Evolutionary conservation across 2,888 invertebrate genomes (phyloP).

Genomic region (Theodoxus fluviatilis): DNA sequence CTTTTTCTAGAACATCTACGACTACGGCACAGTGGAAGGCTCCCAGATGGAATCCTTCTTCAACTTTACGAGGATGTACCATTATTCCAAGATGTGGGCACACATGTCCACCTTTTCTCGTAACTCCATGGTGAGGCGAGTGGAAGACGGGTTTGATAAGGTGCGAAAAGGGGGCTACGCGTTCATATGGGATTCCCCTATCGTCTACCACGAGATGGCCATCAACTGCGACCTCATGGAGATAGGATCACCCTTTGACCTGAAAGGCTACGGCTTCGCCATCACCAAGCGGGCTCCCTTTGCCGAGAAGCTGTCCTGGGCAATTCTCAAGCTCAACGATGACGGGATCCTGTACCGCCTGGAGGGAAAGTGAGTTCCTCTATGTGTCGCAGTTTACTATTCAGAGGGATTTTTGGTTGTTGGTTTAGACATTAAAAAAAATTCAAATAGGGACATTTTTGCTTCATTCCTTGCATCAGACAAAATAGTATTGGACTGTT

Average conservation of each 20-base stretch:
- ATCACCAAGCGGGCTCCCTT: slow-evolving; percentile 48
- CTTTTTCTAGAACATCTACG: slow-evolving; percentile 45
- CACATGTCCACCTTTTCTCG: slow-evolving; percentile 49
- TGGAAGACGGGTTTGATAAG: slow-evolving; percentile 47
- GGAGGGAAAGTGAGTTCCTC: slow-evolving; percentile 52
- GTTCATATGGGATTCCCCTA: slow-evolving; percentile 61
- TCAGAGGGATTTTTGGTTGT: neutral
- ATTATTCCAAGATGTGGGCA: slow-evolving; percentile 54
- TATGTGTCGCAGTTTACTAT: neutral
- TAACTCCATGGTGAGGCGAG: slow-evolving; percentile 45
- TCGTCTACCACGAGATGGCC: slow-evolving; percentile 50
- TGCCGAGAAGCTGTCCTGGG: slow-evolving; percentile 50
- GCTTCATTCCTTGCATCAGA: too few species aligned
- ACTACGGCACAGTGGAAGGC: slow-evolving; percentile 58
- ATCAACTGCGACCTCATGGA: slow-evolving; percentile 55
- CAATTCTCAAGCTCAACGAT: slow-evolving; percentile 51
- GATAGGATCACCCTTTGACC: slow-evolving; percentile 56
- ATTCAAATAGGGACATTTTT: too few species aligned
- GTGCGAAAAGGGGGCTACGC: slow-evolving; percentile 54
- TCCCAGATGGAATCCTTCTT: slow-evolving; percentile 58
- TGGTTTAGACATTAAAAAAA: too few species aligned
- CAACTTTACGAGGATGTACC: slow-evolving; percentile 50
- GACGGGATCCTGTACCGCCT: slow-evolving; percentile 49
- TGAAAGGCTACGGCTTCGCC: slow-evolving; percentile 58
- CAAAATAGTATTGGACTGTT: too few species aligned